Evolutionary conservation across 2,888 invertebrate genomes (phyloP).

Genomic region (Aphrophora alni): DNA sequence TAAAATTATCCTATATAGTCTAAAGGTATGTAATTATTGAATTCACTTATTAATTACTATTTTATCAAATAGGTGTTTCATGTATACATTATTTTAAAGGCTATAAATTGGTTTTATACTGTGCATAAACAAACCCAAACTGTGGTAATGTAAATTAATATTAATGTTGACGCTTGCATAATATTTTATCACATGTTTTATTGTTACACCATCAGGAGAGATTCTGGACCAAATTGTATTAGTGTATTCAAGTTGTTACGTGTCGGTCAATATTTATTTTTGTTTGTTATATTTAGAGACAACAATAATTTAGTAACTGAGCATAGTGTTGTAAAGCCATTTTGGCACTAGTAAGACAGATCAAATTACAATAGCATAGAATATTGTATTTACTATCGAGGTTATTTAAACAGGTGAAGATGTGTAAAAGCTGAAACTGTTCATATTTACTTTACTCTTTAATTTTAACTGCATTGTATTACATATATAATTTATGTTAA

Average conservation of each 20-base stretch:
- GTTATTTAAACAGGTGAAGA: too few relatives aligned
- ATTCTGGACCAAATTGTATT: background rate
- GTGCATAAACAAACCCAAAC: background rate
- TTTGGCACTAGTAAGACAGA: too few relatives aligned
- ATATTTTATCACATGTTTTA: slow-evolving; percentile 9
- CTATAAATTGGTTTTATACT: background rate
- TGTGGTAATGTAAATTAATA: background rate
- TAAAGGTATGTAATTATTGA: background rate
- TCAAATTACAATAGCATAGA: too few relatives aligned
- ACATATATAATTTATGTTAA: too few relatives aligned
- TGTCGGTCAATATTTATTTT: too few relatives aligned
- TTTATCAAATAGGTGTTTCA: background rate
- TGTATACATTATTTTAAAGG: background rate
- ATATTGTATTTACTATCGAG: too few relatives aligned
- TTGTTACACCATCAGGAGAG: background rate
- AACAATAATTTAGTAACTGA: too few relatives aligned
- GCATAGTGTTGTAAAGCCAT: too few relatives aligned
- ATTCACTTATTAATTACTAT: background rate
- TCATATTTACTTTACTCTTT: too few relatives aligned
- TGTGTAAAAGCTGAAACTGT: background rate
- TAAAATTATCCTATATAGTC: background rate
- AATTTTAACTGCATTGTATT: too few relatives aligned
- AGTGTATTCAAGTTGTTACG: too few relatives aligned
- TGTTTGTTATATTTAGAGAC: too few relatives aligned
- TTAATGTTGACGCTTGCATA: background rate